A percentile compares a stretch with the other conserved stretches of the same genome.
Evolutionary conservation across 2,888 invertebrate genomes (phyloP).

Genomic region (Furcula furcula): DNA sequence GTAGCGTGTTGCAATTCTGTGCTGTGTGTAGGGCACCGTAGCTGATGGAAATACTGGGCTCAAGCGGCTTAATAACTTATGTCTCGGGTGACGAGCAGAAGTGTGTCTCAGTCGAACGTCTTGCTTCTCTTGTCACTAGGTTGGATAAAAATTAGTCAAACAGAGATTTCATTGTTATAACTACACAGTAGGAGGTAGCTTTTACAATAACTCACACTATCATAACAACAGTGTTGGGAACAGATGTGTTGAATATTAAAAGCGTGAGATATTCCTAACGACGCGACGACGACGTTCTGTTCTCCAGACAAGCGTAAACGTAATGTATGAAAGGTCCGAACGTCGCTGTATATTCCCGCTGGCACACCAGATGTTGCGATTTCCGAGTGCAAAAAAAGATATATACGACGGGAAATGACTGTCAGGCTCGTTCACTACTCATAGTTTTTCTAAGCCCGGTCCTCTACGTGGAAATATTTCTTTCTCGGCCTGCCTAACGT

Average conservation of each 20-base stretch:
- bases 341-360: slow-evolving; percentile 37
- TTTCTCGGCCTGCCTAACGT: slow-evolving; percentile 25
- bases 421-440: slow-evolving; percentile 57
- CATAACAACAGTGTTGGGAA: slow-evolving; percentile 2
- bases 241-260: slow-evolving; percentile 15
- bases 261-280: slow-evolving; percentile 28
- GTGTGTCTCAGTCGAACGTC: no score
- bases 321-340: slow-evolving; percentile 37
- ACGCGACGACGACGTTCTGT: slow-evolving; percentile 16
- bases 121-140: no score
- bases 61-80: no score
- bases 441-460: slow-evolving; percentile 54
- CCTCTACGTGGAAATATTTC: slow-evolving; percentile 32
- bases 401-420: slow-evolving; percentile 72
- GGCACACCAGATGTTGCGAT: slow-evolving; percentile 69
- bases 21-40: no score
- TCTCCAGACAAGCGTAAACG: slow-evolving; percentile 41
- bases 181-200: no score
- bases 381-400: slow-evolving; percentile 65
- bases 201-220: neutral
- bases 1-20: no score
- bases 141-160: no score
- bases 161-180: no score
- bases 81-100: no score
- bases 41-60: no score